Evolutionary conservation across 2,888 invertebrate genomes (phyloP), one percentile per base, ranked within the genome.

Genomic region (Gonocerus acuteangulatus): DNA sequence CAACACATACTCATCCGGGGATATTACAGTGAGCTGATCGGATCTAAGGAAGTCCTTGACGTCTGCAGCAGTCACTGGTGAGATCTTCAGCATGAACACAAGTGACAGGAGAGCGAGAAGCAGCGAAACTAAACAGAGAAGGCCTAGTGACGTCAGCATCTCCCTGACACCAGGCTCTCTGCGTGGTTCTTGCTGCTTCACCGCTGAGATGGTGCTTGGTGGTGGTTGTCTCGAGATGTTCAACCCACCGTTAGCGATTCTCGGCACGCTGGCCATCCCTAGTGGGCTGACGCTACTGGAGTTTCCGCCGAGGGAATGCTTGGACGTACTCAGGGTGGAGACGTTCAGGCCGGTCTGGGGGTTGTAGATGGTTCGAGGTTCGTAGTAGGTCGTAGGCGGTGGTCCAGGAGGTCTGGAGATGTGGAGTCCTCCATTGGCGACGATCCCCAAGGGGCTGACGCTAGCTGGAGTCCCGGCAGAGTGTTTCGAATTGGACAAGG

Each of bases 101-200:
- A 94, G 76, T 52, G 92, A 90, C 62, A 94, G 78, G 69, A 90
- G 76, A 11, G 91, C 90, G 69, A 94, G 78, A 52, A 94, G 77
- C 51, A 94, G 76, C 62, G 93, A 91, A 68, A 92, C 87, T 68
- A 94, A 79, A 72, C 92, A 92, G 68, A 94, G 75, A 48, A 94
- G 75, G 19, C 90, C 92, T 66, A 94, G 77, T 62, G 91, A 91
- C 56, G 90, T 87, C 61, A 93, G 78, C 74, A 89, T 89, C 75
- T 91, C 91, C 69, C 82, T 81, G 42, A 85, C 81, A 32, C 85
- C 85, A 71, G 71, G 11, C 59, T 62, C 62, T 54, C 65, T 62
- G 15, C 39, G 39, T 61, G 49, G 66, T 65, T 48, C 68, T 73
- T 19, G 72, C 69, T 58, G 70, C 69, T 60, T 69, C 67, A 56